phyloP scores from a whole-genome alignment of 2,113 vertebrate genomes.

The Edolisoma coerulescens region DNA sequence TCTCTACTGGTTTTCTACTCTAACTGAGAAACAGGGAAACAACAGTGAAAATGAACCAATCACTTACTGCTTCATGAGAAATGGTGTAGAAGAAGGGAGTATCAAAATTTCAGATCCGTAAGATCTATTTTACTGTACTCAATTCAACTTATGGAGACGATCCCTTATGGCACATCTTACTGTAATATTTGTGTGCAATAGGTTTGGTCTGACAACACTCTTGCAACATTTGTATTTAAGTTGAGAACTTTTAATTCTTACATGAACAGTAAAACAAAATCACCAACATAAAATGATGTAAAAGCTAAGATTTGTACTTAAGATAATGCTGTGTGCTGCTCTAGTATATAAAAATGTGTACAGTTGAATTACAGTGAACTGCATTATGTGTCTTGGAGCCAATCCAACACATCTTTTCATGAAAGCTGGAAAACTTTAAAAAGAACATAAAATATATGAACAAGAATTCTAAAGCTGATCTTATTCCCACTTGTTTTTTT shows the following conservation, averaged over 20 bases:
- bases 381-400: not conserved
- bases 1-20: not conserved
- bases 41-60: not conserved
- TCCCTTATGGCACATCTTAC: not conserved
- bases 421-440: not conserved
- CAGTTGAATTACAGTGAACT: not conserved
- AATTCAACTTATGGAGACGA: not conserved
- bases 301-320: not conserved
- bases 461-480: not conserved
- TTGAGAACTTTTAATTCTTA: not conserved
- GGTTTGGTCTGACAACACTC: not conserved
- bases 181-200: not conserved
- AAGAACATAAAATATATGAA: not conserved
- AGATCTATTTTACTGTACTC: not conserved
- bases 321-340: not conserved
- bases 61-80: not conserved
- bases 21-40: not conserved
- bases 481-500: not conserved
- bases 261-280: not conserved
- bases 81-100: not conserved
- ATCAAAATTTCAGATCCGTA: not conserved
- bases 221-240: accelerated
- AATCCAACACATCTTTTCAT: not conserved
- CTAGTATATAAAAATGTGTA: not conserved
- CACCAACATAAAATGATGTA: not conserved